phyloP scores from a whole-genome alignment of 2,113 vertebrate genomes.

The Cyphomyrus plagiostoma region DNA sequence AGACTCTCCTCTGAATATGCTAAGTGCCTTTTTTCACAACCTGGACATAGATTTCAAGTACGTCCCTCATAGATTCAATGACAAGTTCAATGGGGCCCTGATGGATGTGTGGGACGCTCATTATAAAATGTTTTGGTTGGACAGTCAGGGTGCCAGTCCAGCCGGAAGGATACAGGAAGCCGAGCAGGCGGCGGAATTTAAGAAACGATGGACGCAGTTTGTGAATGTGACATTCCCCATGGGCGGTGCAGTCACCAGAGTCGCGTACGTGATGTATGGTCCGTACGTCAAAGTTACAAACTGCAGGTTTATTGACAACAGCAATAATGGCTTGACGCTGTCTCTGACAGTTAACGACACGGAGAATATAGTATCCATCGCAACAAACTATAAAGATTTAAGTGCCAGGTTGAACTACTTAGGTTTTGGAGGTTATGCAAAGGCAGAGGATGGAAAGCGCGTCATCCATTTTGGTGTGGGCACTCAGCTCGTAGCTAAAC shows the following conservation, averaged over 20 bases:
- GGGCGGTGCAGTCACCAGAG: constrained; percentile 64
- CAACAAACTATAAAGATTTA: constrained; percentile 84
- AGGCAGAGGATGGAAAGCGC: constrained; percentile 54
- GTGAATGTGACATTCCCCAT: constrained; percentile 89
- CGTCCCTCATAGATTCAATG: constrained; percentile 76
- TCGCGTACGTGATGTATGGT: constrained; percentile 85
- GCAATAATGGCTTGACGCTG: constrained; percentile 75
- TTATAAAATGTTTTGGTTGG: constrained; percentile 98
- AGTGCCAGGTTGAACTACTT: constrained; percentile 74
- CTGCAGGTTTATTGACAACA: constrained; percentile 77
- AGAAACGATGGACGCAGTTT: constrained; percentile 96
- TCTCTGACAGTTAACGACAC: constrained; percentile 79
- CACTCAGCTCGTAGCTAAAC: constrained; percentile 49
- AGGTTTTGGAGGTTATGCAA: constrained; percentile 76
- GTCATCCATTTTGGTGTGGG: constrained; percentile 70
- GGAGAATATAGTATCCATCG: constrained; percentile 75
- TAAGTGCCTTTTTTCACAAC: constrained; percentile 98
- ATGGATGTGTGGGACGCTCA: constrained; percentile 99
- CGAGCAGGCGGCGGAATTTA: constrained; percentile 96
- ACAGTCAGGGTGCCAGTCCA: constrained; percentile 80
- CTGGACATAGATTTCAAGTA: constrained; percentile 98
- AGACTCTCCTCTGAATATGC: constrained; percentile 71
- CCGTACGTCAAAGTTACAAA: constrained; percentile 83
- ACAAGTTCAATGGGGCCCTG: constrained; percentile 82
- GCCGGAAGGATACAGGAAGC: constrained; percentile 85